Base-by-base conservation (phyloP, 2,113 vertebrate species). In the Accipiter cooperii region DNA sequence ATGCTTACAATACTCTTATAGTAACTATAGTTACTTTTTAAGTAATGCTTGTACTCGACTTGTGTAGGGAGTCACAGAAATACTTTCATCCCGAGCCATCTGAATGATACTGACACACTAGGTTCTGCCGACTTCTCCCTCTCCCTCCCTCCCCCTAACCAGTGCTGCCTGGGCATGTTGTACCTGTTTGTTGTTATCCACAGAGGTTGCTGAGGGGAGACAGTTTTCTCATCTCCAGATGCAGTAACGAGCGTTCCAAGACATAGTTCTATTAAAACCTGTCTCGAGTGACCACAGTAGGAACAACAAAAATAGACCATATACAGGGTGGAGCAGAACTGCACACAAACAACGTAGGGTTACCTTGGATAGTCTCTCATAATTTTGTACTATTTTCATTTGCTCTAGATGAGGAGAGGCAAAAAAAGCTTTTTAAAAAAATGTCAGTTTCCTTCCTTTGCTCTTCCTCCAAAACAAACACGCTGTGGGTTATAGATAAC, bases 391-490 rank as follows among this genome's bases (percentile, higher is more conserved):
- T 94, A 63, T 86, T 94, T 96, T 85, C n/a, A 87, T 83, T 82
- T 85, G 87, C 61, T 69, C 44, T 63, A 70, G 54, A 61, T 73
- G 49, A 46, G n/a, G 28, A 60, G 31, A 61, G 36, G 3, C 22
- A 34, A 73, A 60, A 93, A 34, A 69, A 14, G 3, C 51, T 61
- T 65, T 26, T 24, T 28, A 44, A 38, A 82, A 63, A 87, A 61
- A 81, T 14, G 66, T 49, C 78, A 5, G 60, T 94, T 97, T 97
- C 95, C 96, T 96, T 96, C 92, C 96, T 93, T 94, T 86, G 86
- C 88, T 90, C 73, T 94, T 94, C 75, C 73, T 95, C 88, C 79
- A 93, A 94, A 96, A 87, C 46, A 96, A 97, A 96, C 52, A 86
- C 1, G 1, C 68, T 66, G 46, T 20, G 70, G 55, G 81, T 95